Conservation (phyloP, 2,797 vertebrate genomes). For the Platyrinchus mystaceus region DNA sequence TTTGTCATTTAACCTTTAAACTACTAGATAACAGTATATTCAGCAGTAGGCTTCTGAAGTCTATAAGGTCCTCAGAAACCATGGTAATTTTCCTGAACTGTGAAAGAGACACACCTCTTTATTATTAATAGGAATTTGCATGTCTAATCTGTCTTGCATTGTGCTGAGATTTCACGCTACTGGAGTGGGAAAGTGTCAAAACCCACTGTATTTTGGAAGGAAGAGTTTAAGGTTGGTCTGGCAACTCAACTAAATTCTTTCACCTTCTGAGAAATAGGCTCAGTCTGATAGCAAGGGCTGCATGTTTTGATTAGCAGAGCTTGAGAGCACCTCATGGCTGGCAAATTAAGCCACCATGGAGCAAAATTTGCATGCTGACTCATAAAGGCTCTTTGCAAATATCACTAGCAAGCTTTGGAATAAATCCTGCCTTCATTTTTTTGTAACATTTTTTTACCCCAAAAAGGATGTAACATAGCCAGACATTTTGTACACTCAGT, state of each 20-base stretch:
- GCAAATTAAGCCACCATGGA: slow-evolving; percentile 24
- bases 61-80: not conserved
- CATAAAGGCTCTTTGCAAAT: slow-evolving; percentile 28
- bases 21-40: not conserved
- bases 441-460: not conserved
- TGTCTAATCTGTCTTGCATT: not conserved
- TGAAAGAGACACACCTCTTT: not conserved
- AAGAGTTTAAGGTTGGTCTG: not conserved
- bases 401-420: not conserved
- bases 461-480: not conserved
- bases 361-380: slow-evolving; percentile 36
- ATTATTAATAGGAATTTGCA: not conserved
- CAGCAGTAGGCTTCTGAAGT: not conserved
- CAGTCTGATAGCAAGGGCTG: slow-evolving; percentile 19
- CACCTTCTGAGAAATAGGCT: not conserved
- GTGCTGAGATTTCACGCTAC: not conserved
- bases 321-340: slow-evolving; percentile 11
- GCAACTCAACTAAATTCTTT: not conserved
- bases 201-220: not conserved
- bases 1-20: slow-evolving; percentile 22
- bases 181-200: not conserved
- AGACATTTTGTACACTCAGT: not conserved
- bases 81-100: not conserved
- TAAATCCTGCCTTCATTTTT: not conserved
- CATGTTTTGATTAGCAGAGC: slow-evolving; percentile 37